phyloP scores from a whole-genome alignment of 1,140 invertebrate species.

The Anastrepha obliqua region DNA sequence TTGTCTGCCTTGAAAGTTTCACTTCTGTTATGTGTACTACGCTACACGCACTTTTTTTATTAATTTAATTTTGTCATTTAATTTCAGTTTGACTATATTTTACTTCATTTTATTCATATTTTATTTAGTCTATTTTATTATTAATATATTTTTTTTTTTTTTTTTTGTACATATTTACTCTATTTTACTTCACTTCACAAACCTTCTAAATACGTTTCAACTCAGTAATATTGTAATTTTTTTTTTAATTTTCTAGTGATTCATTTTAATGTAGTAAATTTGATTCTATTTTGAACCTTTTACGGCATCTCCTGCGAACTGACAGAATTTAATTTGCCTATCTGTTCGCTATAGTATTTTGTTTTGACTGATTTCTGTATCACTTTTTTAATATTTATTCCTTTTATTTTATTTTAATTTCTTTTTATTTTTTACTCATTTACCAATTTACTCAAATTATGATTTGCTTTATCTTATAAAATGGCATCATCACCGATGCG shows the following conservation, averaged over 20 bases:
- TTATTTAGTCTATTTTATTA: background rate
- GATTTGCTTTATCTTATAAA: background rate
- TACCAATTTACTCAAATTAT: background rate
- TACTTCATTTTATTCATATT: background rate
- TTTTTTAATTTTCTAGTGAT: background rate
- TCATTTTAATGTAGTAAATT: background rate
- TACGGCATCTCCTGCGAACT: no score
- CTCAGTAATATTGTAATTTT: background rate
- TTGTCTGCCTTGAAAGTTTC: no score
- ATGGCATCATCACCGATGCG: background rate
- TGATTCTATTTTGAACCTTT: background rate
- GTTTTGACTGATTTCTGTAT: background rate
- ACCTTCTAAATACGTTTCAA: no score
- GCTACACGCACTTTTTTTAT: background rate
- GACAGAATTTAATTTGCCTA: background rate
- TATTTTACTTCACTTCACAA: background rate
- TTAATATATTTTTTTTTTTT: background rate
- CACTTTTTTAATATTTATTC: background rate
- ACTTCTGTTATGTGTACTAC: no score
- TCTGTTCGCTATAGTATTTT: background rate
- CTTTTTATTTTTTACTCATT: background rate
- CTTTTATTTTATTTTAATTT: background rate
- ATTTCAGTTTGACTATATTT: background rate
- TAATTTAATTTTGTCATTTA: slow-evolving; percentile 15
- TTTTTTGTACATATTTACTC: background rate